A percentile compares a stretch with the other conserved stretches of the same genome.
These are phyloP conservation scores for Ooceraea biroi DNA, from an alignment of 1,140 invertebrate species.

Conservation along the genomic window DNA sequence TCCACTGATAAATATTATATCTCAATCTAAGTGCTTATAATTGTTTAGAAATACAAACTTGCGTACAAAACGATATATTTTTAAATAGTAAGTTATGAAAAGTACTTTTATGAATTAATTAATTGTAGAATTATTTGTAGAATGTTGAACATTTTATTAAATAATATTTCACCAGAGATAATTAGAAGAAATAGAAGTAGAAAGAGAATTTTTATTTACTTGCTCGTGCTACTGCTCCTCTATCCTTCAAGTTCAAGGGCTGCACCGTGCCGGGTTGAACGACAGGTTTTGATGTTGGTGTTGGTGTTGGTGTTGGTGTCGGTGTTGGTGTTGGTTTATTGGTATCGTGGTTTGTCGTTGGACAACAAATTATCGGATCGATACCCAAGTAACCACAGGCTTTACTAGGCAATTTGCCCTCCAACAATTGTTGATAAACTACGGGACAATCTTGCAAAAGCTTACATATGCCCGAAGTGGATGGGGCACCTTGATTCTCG, in stretches of 20 bases:
- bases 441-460: conserved; percentile 64
- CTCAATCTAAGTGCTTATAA: background rate
- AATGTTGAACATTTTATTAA: too few relatives aligned
- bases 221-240: conserved; percentile 52
- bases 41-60: background rate
- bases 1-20: background rate
- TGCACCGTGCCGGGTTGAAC: rapidly evolving
- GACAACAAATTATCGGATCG: conserved; percentile 80
- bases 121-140: too few relatives aligned
- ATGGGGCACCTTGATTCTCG: background rate
- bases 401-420: conserved; percentile 62
- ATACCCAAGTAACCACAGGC: conserved; percentile 69
- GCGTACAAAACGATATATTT: background rate
- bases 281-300: background rate
- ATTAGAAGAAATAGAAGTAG: too few relatives aligned
- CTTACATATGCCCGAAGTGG: conserved; percentile 69
- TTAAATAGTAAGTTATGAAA: background rate
- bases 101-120: too few relatives aligned
- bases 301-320: background rate
- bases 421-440: conserved; percentile 73
- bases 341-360: conserved; percentile 21
- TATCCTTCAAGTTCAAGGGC: background rate
- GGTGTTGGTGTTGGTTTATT: background rate
- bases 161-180: background rate
- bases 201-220: conserved; percentile 50